Percentiles rank a stretch among this genome's conserved stretches.
phyloP scores from a whole-genome alignment of 2,797 vertebrate genomes.

The Mionectes olivaceus region DNA sequence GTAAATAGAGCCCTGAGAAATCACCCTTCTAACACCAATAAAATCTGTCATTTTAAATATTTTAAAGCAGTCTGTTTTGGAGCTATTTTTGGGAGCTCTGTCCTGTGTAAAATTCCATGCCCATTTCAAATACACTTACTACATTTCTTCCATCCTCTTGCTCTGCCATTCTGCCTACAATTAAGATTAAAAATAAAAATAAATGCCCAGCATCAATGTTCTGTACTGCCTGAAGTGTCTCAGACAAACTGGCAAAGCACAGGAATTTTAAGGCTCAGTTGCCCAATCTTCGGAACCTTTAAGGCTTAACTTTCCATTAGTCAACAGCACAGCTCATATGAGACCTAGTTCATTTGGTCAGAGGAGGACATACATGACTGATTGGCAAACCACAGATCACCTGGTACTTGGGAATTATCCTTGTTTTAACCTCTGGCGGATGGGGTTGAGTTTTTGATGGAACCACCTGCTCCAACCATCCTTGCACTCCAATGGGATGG shows the following conservation, averaged over 20 bases:
- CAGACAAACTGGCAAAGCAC: neutral
- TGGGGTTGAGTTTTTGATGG: neutral
- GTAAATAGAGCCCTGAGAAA: constrained; percentile 45
- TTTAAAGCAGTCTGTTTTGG: constrained; percentile 25
- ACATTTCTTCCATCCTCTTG: constrained; percentile 49
- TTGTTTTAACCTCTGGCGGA: neutral
- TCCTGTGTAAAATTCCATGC: constrained; percentile 51
- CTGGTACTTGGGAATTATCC: neutral
- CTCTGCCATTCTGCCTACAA: constrained; percentile 31
- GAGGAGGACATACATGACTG: neutral
- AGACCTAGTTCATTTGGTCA: neutral
- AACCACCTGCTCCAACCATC: neutral
- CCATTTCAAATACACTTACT: constrained; percentile 38
- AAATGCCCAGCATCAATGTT: neutral
- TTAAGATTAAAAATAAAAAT: constrained; percentile 34
- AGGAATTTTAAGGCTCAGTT: neutral
- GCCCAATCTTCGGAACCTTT: neutral
- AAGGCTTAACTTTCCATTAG: constrained; percentile 28
- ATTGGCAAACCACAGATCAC: neutral
- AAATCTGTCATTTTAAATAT: constrained; percentile 49
- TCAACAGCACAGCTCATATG: neutral
- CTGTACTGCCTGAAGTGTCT: neutral
- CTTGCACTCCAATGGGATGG: neutral
- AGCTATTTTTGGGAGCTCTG: constrained; percentile 55
- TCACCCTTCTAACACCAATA: constrained; percentile 65